Evolutionary conservation across 1,140 invertebrate genomes (phyloP).

Genomic region (Apocrypta bakeri): DNA sequence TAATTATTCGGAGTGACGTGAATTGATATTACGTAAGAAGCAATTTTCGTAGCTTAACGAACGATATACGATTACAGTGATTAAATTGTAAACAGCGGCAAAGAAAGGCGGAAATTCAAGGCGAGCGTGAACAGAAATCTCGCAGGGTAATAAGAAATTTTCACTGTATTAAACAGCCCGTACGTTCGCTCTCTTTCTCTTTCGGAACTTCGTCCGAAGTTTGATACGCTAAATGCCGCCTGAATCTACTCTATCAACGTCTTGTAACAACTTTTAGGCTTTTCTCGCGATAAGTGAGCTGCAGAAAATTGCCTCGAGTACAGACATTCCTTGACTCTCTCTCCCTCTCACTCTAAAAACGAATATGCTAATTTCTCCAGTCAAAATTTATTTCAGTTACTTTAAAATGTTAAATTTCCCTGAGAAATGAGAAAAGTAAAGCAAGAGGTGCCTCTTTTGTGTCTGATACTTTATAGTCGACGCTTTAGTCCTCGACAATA

Average conservation of each 20-base stretch:
- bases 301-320: slow-evolving; percentile 26
- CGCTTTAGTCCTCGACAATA: not conserved
- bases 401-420: not conserved
- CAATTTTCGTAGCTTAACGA: not conserved
- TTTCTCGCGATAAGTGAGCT: slow-evolving; percentile 23
- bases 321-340: not conserved
- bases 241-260: slow-evolving; percentile 26
- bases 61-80: not conserved
- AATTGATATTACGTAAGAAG: not conserved
- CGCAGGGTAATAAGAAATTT: slow-evolving; percentile 1
- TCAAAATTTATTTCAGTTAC: not conserved
- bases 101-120: not conserved
- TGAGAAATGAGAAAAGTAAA: not conserved
- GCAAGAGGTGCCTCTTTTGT: too few relatives aligned
- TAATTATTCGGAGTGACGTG: not conserved
- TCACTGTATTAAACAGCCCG: not conserved
- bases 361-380: slow-evolving; percentile 35
- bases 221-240: slow-evolving; percentile 23
- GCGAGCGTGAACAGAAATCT: not conserved
- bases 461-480: not conserved
- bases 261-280: slow-evolving; percentile 25
- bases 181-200: not conserved
- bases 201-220: slow-evolving; percentile 20
- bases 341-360: not conserved
- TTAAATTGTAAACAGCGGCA: not conserved